Conservation (phyloP, 2,113 vertebrate genomes). For the Ophthalmotilapia sp. region DNA sequence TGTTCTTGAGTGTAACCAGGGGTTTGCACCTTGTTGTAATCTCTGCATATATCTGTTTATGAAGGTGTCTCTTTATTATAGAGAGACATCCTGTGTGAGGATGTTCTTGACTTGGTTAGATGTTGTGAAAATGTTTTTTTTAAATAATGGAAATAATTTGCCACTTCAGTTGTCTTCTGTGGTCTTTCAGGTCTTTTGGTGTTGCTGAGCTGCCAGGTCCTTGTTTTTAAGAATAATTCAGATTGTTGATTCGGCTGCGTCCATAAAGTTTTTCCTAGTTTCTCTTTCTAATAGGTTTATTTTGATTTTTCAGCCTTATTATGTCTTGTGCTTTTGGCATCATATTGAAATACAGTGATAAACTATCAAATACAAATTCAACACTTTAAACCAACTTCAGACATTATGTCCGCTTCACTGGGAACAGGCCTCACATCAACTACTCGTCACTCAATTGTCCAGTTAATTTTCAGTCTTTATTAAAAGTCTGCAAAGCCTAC, state of each 20-base stretch:
- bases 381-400: not conserved
- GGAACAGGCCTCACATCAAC: not conserved
- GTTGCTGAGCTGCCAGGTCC: not conserved
- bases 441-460: not conserved
- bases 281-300: not conserved
- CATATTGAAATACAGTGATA: not conserved
- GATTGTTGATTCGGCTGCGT: rapidly evolving
- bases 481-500: not conserved
- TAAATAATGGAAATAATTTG: not conserved
- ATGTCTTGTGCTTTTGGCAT: not conserved
- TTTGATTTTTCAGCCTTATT: not conserved
- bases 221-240: not conserved
- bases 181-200: not conserved
- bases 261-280: not conserved
- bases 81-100: not conserved
- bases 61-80: not conserved
- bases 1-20: not conserved
- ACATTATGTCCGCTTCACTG: not conserved
- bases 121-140: not conserved
- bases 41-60: not conserved
- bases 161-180: not conserved
- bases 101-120: not conserved
- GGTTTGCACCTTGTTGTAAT: not conserved
- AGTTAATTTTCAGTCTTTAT: not conserved
- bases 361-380: not conserved